Evolutionary conservation across 2,113 vertebrate species (phyloP), one percentile per base, ranked within the genome.

Genomic region (Donacobius atricapilla): DNA sequence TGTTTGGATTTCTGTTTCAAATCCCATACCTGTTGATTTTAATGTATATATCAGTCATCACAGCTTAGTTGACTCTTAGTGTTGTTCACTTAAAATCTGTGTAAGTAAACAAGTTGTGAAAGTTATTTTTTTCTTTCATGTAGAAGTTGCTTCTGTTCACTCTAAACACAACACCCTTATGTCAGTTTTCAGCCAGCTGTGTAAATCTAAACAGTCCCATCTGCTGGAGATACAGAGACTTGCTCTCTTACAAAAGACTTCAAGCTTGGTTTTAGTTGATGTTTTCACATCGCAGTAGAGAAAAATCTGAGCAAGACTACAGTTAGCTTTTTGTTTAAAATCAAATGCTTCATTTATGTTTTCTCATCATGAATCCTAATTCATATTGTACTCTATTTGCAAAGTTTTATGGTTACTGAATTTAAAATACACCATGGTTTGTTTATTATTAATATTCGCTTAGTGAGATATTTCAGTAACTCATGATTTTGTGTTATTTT

Each of bases 161-260:
- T 93, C 1, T 51, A 54, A 65, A 69, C 0, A 0, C 24, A 71
- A 24, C 64, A 66, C 4, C 16, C 25, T 58, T 79, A 7, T 37
- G 40, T 21, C 25, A 11, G 37, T 94, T 82, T 86, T 71, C 65
- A 50, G 1, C 70, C 47, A 69, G 22, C 69, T 70, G 37, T 80
- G 50, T 77, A 60, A 85, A 89, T 77, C 75, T 90, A 83, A 97
- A 94, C 63, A 96, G 96, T 94, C 82, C 96, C 96, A 97, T 83
- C 96, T 97, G 83, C 94, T 97, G 97, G 96, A 94, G 56, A 64
- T 27, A 39, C 2, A 57, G 65, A 89, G 88, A 89, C 33, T 84
- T 92, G 51, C 91, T 93, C 7, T 44, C 70, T 50, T 84, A 53
- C 13, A 16, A 3, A 31, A 54, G 13, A 65, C 39, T 73, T 77